Evolutionary conservation across 2,888 invertebrate species (phyloP).

Genomic region (Labia minor): DNA sequence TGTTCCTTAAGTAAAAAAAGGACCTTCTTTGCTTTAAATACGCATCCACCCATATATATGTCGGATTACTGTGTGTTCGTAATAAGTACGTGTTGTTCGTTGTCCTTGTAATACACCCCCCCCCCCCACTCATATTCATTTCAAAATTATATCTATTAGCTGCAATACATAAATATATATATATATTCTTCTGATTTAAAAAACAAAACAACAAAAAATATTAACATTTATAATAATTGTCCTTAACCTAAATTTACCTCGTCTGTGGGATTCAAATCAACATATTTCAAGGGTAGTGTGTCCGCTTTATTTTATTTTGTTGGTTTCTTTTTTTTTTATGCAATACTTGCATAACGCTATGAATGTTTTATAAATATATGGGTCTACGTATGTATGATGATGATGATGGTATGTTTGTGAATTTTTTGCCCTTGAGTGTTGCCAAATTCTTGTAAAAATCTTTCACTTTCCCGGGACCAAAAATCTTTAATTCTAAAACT

Average conservation of each 20-base stretch:
- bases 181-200: neutral
- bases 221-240: neutral
- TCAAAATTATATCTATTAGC: neutral
- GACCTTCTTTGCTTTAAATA: slow-evolving; percentile 13
- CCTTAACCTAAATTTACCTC: neutral
- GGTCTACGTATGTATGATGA: neutral
- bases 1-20: neutral
- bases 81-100: neutral
- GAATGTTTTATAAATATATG: neutral
- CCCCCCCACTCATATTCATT: neutral
- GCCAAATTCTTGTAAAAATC: neutral
- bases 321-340: too few relatives aligned
- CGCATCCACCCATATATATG: slow-evolving; percentile 13
- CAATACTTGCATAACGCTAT: neutral
- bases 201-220: too few relatives aligned
- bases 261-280: slow-evolving; percentile 7
- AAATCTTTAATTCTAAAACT: slow-evolving; percentile 13
- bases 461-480: slow-evolving; percentile 5
- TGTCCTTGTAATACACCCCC: neutral
- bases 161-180: neutral
- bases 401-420: neutral
- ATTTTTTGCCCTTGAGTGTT: neutral
- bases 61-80: slow-evolving; percentile 8
- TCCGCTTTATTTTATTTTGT: too few relatives aligned
- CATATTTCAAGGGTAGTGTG: neutral